Conservation (phyloP, 2,888 invertebrate genomes). For the Ichneumoninae sp. region DNA sequence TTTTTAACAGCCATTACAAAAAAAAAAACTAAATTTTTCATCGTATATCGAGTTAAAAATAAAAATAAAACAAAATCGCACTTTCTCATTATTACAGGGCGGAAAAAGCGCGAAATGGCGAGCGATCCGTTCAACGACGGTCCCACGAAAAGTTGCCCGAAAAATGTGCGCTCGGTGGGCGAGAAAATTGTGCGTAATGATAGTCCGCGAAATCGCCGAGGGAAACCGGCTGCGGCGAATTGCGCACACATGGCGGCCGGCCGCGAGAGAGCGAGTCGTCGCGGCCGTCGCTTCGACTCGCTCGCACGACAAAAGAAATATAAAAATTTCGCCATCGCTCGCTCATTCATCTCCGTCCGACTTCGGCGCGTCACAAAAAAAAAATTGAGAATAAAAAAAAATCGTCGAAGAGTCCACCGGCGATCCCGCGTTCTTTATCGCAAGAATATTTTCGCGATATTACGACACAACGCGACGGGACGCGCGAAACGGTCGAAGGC, state of each 20-base stretch:
- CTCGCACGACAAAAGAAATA: not conserved
- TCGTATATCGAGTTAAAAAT: not conserved
- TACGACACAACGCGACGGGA: not conserved
- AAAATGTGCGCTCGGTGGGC: not conserved
- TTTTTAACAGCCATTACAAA: not conserved
- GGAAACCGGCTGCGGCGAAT: constrained; percentile 61
- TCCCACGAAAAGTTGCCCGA: not conserved
- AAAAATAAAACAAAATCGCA: not conserved
- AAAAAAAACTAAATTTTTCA: not conserved
- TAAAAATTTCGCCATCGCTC: not conserved
- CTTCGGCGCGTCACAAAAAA: not conserved
- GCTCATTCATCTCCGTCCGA: not conserved
- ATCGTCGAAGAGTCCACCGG: not conserved
- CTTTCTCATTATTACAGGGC: not conserved
- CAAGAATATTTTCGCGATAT: not conserved
- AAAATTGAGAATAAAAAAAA: not conserved
- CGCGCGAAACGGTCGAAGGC: not conserved
- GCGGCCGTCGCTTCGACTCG: constrained; percentile 43
- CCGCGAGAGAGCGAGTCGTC: not conserved
- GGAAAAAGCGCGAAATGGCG: not conserved
- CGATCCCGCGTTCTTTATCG: not conserved
- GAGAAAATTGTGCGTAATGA: not conserved
- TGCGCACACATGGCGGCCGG: constrained; percentile 61
- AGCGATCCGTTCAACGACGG: not conserved
- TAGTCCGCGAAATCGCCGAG: constrained; percentile 2